Base-by-base conservation (phyloP, 2,113 vertebrate genomes). In the Benitochromis conjunctus region DNA sequence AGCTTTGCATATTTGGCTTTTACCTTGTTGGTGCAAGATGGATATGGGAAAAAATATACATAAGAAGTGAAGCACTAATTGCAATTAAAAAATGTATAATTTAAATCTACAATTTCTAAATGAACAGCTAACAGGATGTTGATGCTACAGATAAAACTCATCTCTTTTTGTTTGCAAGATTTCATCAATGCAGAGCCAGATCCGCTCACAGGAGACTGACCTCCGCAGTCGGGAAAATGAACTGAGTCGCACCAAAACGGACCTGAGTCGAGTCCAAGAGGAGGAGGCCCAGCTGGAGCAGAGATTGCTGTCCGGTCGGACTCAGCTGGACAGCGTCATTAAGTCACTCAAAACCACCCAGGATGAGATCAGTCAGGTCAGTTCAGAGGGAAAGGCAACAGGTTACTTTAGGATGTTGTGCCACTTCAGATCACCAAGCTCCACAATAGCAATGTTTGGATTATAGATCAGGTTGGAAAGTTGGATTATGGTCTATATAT, bases 291-390 rank as follows among this genome's bases (percentile, higher is more conserved):
- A 97, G 86, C 95, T 99, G 57, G 98, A 99, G 84, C 98, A 99
- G 94, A 98, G 96, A 31, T 96, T 99, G 78, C 96, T 96, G 86
- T 97, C 98, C 0, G 98, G 98, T 8, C 97, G 96, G 1, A 96
- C 96, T 31, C 98, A 99, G 85, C 96, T 99, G 69, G 98, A 99
- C 83, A 98, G 97, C 85, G 98, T 99, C 81, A 93, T 97, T 16
- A 98, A 97, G 85, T 99, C 98, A 3, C 94, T 99, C 51, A 97
- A 97, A 88, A 97, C 96, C 81, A 99, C 99, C 0, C 98, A 99
- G 83, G 97, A 99, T 4, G 98, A 99, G 93, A 98, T 99, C 93
- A 97, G 96, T 86, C 98, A 99, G 99, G 99, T 99, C 58, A 85
- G 88, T 74, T 36, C 24, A 54, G 51, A 56, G 13, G 1, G 71